Conservation (phyloP, 2,888 invertebrate genomes). For the Calameuta pallipes region DNA sequence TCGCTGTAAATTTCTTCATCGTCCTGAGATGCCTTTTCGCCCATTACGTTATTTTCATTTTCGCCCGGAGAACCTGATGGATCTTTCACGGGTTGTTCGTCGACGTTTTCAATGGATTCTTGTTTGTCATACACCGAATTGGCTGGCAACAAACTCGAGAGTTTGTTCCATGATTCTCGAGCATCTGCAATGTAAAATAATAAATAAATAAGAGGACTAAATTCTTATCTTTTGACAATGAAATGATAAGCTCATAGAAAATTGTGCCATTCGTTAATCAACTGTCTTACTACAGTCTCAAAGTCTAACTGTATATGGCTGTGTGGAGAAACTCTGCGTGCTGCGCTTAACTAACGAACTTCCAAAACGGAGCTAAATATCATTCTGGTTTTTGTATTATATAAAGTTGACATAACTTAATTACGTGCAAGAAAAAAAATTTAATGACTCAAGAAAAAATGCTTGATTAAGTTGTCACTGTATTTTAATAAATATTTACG, state of each 20-base stretch:
- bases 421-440: not conserved
- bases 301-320: not conserved
- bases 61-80: conserved; percentile 26
- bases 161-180: conserved; percentile 44
- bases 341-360: conserved; percentile 38
- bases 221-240: not conserved
- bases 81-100: conserved; percentile 14
- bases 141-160: conserved; percentile 46
- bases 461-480: not conserved
- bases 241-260: not conserved
- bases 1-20: conserved; percentile 36
- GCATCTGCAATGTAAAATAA: conserved; percentile 33
- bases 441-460: not conserved
- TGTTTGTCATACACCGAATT: conserved; percentile 53
- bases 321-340: conserved; percentile 19
- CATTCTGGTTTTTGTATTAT: not conserved
- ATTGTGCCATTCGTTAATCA: not conserved
- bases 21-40: conserved; percentile 8
- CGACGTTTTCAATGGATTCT: conserved; percentile 28
- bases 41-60: conserved; percentile 41
- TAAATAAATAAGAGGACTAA: not conserved
- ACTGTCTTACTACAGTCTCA: not conserved
- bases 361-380: conserved; percentile 25
- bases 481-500: not conserved
- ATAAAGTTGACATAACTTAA: not conserved